A percentile compares a stretch with the other conserved stretches of the same genome.
Conservation (phyloP, 2,113 vertebrate genomes). For the Lathamus discolor region DNA sequence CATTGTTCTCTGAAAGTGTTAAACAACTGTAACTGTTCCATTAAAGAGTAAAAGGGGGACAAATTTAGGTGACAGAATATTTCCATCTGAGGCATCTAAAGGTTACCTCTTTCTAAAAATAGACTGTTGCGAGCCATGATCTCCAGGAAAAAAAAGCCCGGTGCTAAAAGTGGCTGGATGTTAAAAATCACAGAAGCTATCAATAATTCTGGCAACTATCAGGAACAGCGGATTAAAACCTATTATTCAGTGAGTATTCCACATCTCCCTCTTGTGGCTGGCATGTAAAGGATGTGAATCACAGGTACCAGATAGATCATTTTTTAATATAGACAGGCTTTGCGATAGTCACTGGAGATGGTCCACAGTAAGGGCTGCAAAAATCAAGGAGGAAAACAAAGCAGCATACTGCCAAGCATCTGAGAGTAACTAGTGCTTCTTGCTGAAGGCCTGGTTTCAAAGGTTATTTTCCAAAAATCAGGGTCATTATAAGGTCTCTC, state of each 20-base stretch:
- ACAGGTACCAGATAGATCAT: not conserved
- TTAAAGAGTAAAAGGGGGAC: not conserved
- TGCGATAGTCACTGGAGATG: not conserved
- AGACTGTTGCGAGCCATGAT: not conserved
- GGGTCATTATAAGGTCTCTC: not conserved
- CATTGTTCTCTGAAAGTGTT: not conserved
- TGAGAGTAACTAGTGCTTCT: not conserved
- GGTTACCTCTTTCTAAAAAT: not conserved
- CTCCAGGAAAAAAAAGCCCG: not conserved
- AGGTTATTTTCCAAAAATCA: not conserved
- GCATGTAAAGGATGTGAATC: not conserved
- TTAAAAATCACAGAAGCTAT: not conserved
- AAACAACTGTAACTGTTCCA: not conserved
- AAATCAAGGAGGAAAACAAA: not conserved
- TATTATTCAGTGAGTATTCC: slow-evolving; percentile 8
- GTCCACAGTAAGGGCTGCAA: not conserved
- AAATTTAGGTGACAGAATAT: not conserved
- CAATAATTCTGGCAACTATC: not conserved
- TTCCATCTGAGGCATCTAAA: not conserved
- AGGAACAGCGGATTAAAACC: not conserved
- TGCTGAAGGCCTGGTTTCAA: not conserved
- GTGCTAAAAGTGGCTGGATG: not conserved
- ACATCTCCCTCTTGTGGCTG: slow-evolving; percentile 65
- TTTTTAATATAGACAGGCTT: not conserved
- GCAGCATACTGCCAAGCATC: not conserved